Base-by-base conservation (phyloP, 2,113 vertebrate species). In the Poeciliopsis prolifica region DNA sequence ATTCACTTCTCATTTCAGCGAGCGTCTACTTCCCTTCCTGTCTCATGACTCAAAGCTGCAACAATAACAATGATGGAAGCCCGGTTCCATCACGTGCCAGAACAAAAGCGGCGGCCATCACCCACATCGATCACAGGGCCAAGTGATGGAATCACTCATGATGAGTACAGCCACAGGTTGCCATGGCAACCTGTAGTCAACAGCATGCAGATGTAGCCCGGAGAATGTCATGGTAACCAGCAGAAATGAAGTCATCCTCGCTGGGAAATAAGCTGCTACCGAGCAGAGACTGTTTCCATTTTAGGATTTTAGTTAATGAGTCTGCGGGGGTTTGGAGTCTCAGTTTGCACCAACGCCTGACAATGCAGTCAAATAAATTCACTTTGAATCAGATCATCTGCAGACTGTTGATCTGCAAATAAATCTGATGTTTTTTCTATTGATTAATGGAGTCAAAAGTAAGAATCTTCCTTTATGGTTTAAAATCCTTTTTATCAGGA, bases 11-110 rank as follows among this genome's bases (percentile, higher is more conserved):
- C 79, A 54, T 8, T 82, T 68, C 70, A 88, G 80, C 81, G 75
- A 90, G 75, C 29, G 69, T 83, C 88, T 86, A 84, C 89, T 89
- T 90, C 86, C 78, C 58, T 87, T 90, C 88, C 89, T 73, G 88
- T 87, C 90, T 68, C 72, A 86, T 93, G 92, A 90, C 84, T 88
- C 81, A 84, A 87, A 68, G 15, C 35, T 37, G 35, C 35, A 37
- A 37, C 35, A 37, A 11, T 37, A 37, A 35, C 51, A 44, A 63
- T 67, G 40, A 70, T 58, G 28, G 54, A 28, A 58, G 62, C 85
- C 29, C n/a, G 70, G 62, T 78, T 84, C 35, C 75, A 51, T 79
- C 68, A 72, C n/a, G 54, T 86, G 78, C 26, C 12, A 1, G 1
- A 51, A 24, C 72, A 35, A 9, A 68, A 72, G 62, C 30, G 0